These are phyloP conservation scores for Spodoptera exigua DNA, from an alignment of 2,888 invertebrate genomes.

Conservation along the genomic window DNA sequence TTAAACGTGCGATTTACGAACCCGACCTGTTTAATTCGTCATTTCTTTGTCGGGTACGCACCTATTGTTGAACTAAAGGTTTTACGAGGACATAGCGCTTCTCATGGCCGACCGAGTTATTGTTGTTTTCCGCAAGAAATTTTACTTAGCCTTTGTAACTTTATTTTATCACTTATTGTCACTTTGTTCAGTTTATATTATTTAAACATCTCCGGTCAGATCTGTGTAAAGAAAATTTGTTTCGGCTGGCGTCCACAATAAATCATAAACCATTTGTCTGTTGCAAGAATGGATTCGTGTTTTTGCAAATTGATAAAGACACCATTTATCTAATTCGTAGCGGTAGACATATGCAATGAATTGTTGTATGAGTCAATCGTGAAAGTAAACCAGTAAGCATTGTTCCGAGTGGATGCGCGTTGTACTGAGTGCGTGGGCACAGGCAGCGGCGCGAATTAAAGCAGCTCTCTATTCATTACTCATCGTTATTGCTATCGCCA, in stretches of 20 bases:
- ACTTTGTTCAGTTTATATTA: too few species aligned
- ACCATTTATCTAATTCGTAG: constrained; percentile 84
- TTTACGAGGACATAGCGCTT: constrained; percentile 67
- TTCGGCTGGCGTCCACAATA: constrained; percentile 42
- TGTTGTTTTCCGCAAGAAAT: constrained; percentile 66
- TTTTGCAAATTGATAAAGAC: constrained; percentile 73
- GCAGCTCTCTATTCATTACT: constrained; percentile 89
- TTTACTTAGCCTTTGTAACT: constrained; percentile 53
- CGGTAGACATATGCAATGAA: constrained; percentile 83
- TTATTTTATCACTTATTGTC: neutral
- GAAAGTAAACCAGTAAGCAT: constrained; percentile 89
- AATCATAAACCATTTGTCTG: constrained; percentile 71
- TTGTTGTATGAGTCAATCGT: constrained; percentile 88
- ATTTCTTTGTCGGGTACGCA: constrained; percentile 71
- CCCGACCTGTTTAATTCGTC: constrained; percentile 63
- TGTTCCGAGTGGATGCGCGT: constrained; percentile 88
- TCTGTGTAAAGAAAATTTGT: constrained; percentile 25
- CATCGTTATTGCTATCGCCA: constrained; percentile 87
- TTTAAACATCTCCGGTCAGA: too few species aligned
- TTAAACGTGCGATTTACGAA: constrained; percentile 41
- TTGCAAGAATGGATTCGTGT: constrained; percentile 63
- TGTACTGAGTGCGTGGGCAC: constrained; percentile 82
- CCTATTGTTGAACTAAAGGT: constrained; percentile 72
- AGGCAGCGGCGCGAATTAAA: constrained; percentile 86
- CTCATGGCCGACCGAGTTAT: constrained; percentile 69